Percentiles rank a stretch among this genome's conserved stretches.
Evolutionary conservation across 2,797 vertebrate genomes (phyloP).

Genomic region (Buphagus erythrorhynchus): DNA sequence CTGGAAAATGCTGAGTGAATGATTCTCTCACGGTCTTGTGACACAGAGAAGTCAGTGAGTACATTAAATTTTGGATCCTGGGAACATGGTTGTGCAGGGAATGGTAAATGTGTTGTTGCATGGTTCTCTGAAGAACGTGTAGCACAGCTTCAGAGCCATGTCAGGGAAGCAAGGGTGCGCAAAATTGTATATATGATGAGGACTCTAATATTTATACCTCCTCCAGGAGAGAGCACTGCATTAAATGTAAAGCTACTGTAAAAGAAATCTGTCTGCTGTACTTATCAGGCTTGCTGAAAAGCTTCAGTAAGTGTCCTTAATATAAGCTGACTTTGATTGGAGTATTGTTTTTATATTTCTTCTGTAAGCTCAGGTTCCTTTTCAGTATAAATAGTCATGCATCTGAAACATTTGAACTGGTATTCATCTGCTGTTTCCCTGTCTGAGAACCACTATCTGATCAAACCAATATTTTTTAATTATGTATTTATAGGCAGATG

Average conservation of each 20-base stretch:
- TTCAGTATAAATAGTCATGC: slow-evolving; percentile 60
- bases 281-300: not conserved
- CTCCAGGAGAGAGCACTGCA: not conserved
- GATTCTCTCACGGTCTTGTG: slow-evolving; percentile 58
- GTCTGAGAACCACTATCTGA: slow-evolving; percentile 74
- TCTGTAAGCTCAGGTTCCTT: slow-evolving; percentile 67
- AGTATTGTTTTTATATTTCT: slow-evolving; percentile 56
- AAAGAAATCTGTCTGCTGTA: not conserved
- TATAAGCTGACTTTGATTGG: slow-evolving; percentile 22
- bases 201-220: not conserved
- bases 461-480: slow-evolving; percentile 79
- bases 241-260: slow-evolving; percentile 18
- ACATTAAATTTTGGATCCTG: slow-evolving; percentile 57
- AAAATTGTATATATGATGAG: not conserved
- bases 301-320: not conserved
- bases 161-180: not conserved
- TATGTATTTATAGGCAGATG: slow-evolving; percentile 77
- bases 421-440: slow-evolving; percentile 66
- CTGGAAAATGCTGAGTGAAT: slow-evolving; percentile 39
- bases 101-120: not conserved
- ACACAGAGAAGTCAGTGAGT: slow-evolving; percentile 60
- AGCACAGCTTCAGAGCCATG: fast-evolving
- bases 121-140: fast-evolving
- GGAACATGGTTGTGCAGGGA: not conserved
- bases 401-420: slow-evolving; percentile 69